Evolutionary conservation across 1,140 invertebrate genomes (phyloP).

Genomic region (Trachelipus rathkii): DNA sequence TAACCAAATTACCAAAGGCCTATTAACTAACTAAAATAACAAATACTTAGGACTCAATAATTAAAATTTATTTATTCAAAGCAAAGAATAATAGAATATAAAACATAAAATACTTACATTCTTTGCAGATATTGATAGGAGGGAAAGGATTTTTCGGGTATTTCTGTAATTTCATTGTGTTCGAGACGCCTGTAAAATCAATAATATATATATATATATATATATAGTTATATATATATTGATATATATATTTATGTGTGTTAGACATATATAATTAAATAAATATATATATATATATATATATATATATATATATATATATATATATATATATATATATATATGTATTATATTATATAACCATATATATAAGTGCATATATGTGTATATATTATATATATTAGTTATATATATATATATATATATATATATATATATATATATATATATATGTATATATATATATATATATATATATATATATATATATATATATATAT

Average conservation of each 20-base stretch:
- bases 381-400: not conserved
- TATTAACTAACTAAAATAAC: too few relatives aligned
- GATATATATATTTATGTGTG: not conserved
- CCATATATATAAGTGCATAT: not conserved
- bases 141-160: constrained; percentile 83
- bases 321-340: too few relatives aligned
- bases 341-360: not conserved
- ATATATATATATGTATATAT: constrained; percentile 11
- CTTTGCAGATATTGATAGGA: constrained; percentile 79
- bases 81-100: too few relatives aligned
- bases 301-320: constrained; percentile 11
- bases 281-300: not conserved
- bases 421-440: constrained; percentile 13
- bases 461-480: constrained; percentile 9
- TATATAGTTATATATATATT: not conserved
- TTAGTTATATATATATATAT: not conserved
- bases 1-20: too few relatives aligned
- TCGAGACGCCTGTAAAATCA: constrained; percentile 74
- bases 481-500: not conserved
- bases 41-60: too few relatives aligned
- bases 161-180: constrained; percentile 91
- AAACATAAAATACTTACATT: constrained; percentile 64
- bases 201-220: not conserved
- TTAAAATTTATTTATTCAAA: too few relatives aligned
- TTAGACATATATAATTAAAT: not conserved